Conservation (phyloP, 2,113 vertebrate genomes). For the Eudyptes chrysolophus region DNA sequence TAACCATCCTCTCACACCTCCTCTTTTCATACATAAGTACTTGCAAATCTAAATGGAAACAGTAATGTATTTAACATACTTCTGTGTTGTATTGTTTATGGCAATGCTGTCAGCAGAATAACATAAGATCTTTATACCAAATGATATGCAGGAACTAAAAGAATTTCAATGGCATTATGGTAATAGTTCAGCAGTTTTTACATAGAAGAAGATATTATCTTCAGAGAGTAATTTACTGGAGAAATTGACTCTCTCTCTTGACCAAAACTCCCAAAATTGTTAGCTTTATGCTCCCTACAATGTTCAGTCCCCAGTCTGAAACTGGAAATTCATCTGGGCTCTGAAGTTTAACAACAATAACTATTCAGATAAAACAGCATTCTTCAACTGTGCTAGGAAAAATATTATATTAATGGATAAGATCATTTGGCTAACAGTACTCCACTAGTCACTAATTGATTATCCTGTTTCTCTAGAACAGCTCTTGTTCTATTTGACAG, state of each 20-base stretch:
- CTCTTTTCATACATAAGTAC: not conserved
- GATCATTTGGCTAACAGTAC: not conserved
- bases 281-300: not conserved
- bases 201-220: not conserved
- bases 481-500: not conserved
- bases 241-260: not conserved
- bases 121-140: not conserved
- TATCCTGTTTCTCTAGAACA: not conserved
- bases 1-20: not conserved
- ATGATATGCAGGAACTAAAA: not conserved
- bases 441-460: not conserved
- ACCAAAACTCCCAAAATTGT: not conserved
- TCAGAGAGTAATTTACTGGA: not conserved
- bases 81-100: not conserved
- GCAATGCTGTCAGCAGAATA: not conserved
- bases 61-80: not conserved
- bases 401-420: not conserved
- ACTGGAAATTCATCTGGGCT: not conserved
- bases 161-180: not conserved
- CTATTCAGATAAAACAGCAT: not conserved
- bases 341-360: not conserved
- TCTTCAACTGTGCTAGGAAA: not conserved
- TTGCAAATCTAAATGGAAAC: not conserved
- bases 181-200: not conserved
- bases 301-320: not conserved